Percentiles rank a stretch among this genome's conserved stretches.
Conservation (phyloP, 2,797 vertebrate genomes). For the Trachops cirrhosus region DNA sequence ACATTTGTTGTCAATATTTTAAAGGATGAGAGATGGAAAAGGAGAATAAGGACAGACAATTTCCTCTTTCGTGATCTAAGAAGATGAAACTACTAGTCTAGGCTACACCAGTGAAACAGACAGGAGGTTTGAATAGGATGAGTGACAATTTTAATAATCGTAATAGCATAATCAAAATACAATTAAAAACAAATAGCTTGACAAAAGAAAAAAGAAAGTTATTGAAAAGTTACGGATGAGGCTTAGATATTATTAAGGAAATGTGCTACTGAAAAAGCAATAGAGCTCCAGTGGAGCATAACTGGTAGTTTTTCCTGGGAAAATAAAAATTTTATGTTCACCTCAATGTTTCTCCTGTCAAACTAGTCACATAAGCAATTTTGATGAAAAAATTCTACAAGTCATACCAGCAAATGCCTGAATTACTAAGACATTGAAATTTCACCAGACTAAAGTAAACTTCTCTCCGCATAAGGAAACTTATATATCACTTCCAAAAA, state of each 20-base stretch:
- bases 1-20: neutral
- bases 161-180: neutral
- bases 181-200: neutral
- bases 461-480: neutral
- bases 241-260: neutral
- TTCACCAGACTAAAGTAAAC: conserved; percentile 6
- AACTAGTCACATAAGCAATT: neutral
- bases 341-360: neutral
- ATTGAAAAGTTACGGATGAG: neutral
- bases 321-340: conserved; percentile 24
- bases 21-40: neutral
- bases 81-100: neutral
- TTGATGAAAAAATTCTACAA: neutral
- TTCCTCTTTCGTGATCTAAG: neutral
- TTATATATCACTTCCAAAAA: neutral
- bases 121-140: neutral
- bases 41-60: neutral
- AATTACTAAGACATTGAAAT: neutral
- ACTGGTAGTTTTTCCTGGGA: neutral
- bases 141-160: neutral
- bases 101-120: neutral
- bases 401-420: neutral
- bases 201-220: neutral
- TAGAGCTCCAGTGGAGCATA: neutral
- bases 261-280: neutral